Conservation (phyloP, 1,140 invertebrate genomes). For the Ceratoteleas bidentatus region DNA sequence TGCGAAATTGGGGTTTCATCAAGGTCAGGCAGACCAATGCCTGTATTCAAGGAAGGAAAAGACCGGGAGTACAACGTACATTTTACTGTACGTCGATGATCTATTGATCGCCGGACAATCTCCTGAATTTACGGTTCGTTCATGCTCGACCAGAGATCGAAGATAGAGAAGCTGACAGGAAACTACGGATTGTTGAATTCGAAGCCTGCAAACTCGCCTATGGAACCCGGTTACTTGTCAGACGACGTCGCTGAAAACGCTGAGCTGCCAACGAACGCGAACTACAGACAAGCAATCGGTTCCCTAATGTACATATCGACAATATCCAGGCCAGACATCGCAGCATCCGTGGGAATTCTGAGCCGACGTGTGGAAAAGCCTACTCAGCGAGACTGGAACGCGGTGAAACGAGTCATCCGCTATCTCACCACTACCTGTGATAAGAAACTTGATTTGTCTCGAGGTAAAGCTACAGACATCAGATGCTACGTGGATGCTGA, state of each 20-base stretch:
- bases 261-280: conserved; percentile 22
- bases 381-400: conserved; percentile 27
- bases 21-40: conserved; percentile 9
- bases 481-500: conserved; percentile 52
- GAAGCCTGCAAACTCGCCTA: conserved; percentile 26
- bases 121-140: conserved; percentile 3
- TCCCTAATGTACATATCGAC: conserved; percentile 31
- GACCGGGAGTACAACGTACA: not conserved
- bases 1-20: conserved; percentile 14
- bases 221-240: not conserved
- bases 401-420: conserved; percentile 44
- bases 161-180: conserved; percentile 20
- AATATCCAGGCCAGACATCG: conserved; percentile 28
- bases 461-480: conserved; percentile 9
- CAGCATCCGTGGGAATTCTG: conserved; percentile 23
- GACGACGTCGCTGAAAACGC: too few relatives aligned
- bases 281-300: conserved; percentile 31
- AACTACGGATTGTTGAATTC: conserved; percentile 16
- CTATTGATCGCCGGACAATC: conserved; percentile 11
- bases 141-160: conserved; percentile 14
- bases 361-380: conserved; percentile 31
- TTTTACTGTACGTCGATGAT: conserved; percentile 49
- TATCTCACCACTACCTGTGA: conserved; percentile 57
- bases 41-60: conserved; percentile 12
- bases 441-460: conserved; percentile 13